Evolutionary conservation across 2,797 vertebrate genomes (phyloP).

Genomic region (Falco peregrinus): DNA sequence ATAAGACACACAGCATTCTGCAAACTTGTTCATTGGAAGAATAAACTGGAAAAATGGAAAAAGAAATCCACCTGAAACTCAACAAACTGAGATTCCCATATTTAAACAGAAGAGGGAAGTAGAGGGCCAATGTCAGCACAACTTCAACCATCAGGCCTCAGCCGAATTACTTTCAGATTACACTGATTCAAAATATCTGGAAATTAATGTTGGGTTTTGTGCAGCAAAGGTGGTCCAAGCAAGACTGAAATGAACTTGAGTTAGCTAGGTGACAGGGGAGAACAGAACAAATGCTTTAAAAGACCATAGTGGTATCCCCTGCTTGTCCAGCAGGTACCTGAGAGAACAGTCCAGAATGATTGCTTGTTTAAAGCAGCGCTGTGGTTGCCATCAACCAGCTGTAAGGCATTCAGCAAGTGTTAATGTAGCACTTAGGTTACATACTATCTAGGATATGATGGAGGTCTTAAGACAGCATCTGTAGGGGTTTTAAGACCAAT

Average conservation of each 20-base stretch:
- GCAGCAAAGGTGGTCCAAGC: background rate
- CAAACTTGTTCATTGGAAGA: background rate
- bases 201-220: background rate
- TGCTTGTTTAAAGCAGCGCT: background rate
- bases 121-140: background rate
- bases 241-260: background rate
- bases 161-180: background rate
- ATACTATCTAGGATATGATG: background rate
- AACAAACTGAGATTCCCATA: background rate
- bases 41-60: background rate
- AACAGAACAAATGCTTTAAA: background rate
- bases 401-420: background rate
- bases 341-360: background rate
- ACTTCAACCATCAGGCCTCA: background rate
- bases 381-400: background rate
- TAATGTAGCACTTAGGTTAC: background rate
- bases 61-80: background rate
- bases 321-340: background rate
- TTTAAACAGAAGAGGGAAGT: background rate
- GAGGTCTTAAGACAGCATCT: background rate
- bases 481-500: background rate
- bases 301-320: accelerated
- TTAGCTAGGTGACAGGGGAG: background rate
- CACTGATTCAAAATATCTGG: background rate
- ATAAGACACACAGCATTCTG: background rate